Evolutionary conservation across 2,113 vertebrate species (phyloP).

Genomic region (Patagioenas fasciata): DNA sequence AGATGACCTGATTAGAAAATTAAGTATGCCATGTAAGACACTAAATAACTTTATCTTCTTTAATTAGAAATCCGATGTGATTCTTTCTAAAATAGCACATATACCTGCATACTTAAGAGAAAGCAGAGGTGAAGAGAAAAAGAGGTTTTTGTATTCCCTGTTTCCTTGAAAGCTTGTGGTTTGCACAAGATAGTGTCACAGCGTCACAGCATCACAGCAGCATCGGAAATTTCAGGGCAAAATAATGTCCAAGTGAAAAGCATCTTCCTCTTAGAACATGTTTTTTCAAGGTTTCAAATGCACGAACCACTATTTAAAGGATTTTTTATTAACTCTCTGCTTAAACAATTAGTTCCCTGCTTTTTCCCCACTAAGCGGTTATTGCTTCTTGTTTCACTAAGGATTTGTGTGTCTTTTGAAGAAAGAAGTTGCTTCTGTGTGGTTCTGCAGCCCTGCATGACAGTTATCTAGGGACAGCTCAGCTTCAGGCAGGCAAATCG

Average conservation of each 20-base stretch:
- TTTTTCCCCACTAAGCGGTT: neutral
- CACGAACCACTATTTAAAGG: neutral
- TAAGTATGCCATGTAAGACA: neutral
- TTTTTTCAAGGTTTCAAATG: neutral
- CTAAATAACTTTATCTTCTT: neutral
- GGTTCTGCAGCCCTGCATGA: fast-evolving
- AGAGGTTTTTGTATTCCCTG: neutral
- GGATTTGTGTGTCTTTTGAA: neutral
- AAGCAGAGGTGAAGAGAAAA: neutral
- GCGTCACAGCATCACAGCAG: neutral
- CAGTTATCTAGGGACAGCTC: neutral
- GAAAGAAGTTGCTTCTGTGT: neutral
- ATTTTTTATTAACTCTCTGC: neutral
- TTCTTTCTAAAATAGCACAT: neutral
- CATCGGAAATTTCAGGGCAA: neutral
- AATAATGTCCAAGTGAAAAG: neutral
- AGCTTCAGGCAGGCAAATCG: neutral
- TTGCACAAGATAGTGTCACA: neutral
- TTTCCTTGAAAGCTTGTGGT: neutral
- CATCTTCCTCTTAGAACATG: neutral
- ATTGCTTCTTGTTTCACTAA: neutral
- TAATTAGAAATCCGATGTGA: neutral
- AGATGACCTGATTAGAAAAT: neutral
- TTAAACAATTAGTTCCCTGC: neutral
- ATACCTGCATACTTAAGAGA: neutral